These are phyloP conservation scores for Vesta saturnalis DNA, from an alignment of 2,888 invertebrate genomes.

Conservation along the genomic window DNA sequence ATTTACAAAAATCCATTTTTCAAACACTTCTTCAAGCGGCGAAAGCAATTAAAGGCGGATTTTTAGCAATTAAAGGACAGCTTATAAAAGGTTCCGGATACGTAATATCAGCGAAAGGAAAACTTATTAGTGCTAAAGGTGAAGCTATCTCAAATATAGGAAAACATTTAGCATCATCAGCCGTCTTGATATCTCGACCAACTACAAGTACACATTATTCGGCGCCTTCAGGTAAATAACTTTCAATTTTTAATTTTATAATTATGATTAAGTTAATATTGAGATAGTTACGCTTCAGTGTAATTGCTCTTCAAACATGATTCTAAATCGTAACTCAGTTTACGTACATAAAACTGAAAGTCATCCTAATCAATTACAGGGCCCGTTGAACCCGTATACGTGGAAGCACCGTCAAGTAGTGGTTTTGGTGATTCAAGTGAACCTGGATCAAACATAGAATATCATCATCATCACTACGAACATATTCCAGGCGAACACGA, in stretches of 20 bases:
- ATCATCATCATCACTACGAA: slow-evolving; percentile 10
- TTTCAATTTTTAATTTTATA: background rate
- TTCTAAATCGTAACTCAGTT: background rate
- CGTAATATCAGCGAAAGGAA: slow-evolving; percentile 70
- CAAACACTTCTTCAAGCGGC: slow-evolving; percentile 87
- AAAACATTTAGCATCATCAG: slow-evolving; percentile 80
- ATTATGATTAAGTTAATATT: background rate
- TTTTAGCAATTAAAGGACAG: slow-evolving; percentile 88
- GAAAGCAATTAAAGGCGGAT: slow-evolving; percentile 88
- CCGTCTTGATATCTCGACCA: slow-evolving; percentile 52
- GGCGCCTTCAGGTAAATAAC: slow-evolving; percentile 7
- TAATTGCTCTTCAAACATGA: background rate
- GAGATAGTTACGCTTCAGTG: background rate
- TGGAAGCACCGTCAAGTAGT: slow-evolving; percentile 6
- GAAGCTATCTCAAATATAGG: slow-evolving; percentile 83
- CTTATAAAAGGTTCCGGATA: slow-evolving; percentile 86
- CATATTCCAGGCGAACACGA: background rate
- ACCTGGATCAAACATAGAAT: slow-evolving; percentile 5
- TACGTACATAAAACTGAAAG: background rate
- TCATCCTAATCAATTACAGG: background rate
- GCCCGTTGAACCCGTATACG: background rate
- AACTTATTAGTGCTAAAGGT: slow-evolving; percentile 78
- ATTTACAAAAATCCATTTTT: slow-evolving; percentile 82
- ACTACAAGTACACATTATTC: background rate
- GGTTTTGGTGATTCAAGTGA: slow-evolving; percentile 18